phyloP scores from a whole-genome alignment of 1,140 invertebrate species.

The Trinorchestia longiramus region DNA sequence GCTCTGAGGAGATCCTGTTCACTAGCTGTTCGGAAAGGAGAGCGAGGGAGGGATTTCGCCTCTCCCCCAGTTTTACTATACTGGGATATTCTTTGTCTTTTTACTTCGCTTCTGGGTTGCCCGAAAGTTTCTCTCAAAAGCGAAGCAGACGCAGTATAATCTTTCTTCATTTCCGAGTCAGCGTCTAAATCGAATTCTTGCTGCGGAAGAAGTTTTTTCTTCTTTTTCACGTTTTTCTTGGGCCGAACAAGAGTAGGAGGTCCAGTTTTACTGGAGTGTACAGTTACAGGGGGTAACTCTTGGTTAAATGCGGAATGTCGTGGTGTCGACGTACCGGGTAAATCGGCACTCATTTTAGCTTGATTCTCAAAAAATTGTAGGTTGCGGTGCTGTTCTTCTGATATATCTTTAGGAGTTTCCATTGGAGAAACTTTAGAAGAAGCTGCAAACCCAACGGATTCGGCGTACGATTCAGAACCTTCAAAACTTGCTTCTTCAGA shows the following conservation, averaged over 20 bases:
- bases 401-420: neutral
- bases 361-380: conserved; percentile 27
- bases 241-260: neutral
- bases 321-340: neutral
- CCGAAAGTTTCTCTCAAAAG: conserved; percentile 26
- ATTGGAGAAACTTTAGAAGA: neutral
- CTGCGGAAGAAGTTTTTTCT: conserved; percentile 36
- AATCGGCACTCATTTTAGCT: conserved; percentile 16
- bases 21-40: conserved; percentile 56
- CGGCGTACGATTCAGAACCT: conserved; percentile 13
- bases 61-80: neutral
- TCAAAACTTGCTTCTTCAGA: conserved; percentile 51
- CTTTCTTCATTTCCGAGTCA: neutral
- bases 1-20: conserved; percentile 63
- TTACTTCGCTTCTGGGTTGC: neutral
- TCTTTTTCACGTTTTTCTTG: neutral
- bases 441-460: neutral
- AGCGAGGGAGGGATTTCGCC: neutral
- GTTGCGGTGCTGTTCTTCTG: conserved; percentile 8
- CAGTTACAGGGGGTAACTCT: conserved; percentile 5
- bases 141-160: conserved; percentile 29
- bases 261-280: neutral
- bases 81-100: neutral
- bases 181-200: conserved; percentile 39
- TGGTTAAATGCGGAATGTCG: neutral